A percentile compares a stretch with the other conserved stretches of the same genome.
Conservation (phyloP, 1,140 invertebrate species). For the Bombus affinis region DNA sequence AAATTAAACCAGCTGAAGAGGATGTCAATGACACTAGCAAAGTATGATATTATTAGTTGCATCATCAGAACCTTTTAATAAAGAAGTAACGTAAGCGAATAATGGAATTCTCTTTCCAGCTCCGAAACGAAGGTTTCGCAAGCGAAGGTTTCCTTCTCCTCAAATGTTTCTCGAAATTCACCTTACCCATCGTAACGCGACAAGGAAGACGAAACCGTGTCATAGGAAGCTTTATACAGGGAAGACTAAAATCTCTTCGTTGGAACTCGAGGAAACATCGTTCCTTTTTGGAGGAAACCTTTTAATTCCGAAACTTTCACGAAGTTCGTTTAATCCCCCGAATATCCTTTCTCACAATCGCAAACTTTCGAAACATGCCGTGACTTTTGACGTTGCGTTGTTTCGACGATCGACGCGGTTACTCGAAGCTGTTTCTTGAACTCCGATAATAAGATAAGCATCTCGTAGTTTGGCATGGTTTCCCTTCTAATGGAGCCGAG, state of each 20-base stretch:
- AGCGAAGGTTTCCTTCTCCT: background rate
- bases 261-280: background rate
- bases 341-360: background rate
- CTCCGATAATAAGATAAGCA: conserved; percentile 29
- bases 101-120: too few species aligned
- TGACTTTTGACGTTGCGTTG: background rate
- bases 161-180: background rate
- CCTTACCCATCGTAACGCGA: background rate
- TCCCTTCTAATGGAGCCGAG: background rate
- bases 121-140: too few species aligned
- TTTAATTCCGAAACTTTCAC: background rate
- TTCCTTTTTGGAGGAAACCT: background rate
- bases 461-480: conserved; percentile 10
- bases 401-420: background rate
- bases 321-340: background rate
- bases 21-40: too few species aligned
- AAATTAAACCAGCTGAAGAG: too few species aligned
- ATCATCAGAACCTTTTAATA: too few species aligned
- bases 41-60: too few species aligned
- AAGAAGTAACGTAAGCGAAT: too few species aligned
- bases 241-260: background rate
- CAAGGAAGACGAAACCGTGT: background rate
- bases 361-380: background rate
- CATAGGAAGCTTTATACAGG: background rate
- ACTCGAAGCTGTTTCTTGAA: conserved; percentile 9